Evolutionary conservation across 1,140 invertebrate species (phyloP), one percentile per base, ranked within the genome.

Genomic region (Brachionus calyciflorus): DNA sequence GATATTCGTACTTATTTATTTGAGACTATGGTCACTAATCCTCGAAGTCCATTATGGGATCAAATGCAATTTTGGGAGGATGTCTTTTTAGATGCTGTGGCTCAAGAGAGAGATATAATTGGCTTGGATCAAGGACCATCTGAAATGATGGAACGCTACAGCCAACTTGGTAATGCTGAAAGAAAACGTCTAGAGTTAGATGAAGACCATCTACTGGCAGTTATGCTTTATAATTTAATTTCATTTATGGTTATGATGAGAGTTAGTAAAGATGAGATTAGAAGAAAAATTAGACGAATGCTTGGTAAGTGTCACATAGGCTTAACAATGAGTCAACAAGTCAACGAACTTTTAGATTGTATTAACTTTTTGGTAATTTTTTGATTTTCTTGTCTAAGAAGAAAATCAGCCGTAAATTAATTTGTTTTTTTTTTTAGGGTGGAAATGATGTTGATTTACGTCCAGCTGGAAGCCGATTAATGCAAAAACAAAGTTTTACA

Each of bases 1-100:
- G 76, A 40, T 33, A 33, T 37, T 9, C 19, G 49, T 44, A 53
- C 92, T 0, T 97, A 97, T 83, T 84, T 98, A 5, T 98, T 94
- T 84, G 93, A 97, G 87, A 93, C 92, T 26, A 78, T 86, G 9
- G 76, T 83, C 6, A 81, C 81, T 81, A 79, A 80, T 81, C 30
- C 82, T 90, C 91, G 55, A 78, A 91, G 91, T 3, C 89, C 89
- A 40, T 84, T 99, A n/a, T 99, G 96, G 96, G 95, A 99, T 84
- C 93, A 98, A 86, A 96, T 98, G 92, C 94, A 98, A 82, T 99
- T 99, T 85, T 99, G 97, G 96, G 96, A 99, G 85, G 96, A 99
- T 84, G 92, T 93, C 0, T 99, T 99, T 82, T 87, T 99, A 26
- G 96, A 99, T 86, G 94, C 96, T 0, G 96, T 99, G 0, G 96